Evolutionary conservation across 2,888 invertebrate genomes (phyloP).

Genomic region (Phrixothrix hirtus): DNA sequence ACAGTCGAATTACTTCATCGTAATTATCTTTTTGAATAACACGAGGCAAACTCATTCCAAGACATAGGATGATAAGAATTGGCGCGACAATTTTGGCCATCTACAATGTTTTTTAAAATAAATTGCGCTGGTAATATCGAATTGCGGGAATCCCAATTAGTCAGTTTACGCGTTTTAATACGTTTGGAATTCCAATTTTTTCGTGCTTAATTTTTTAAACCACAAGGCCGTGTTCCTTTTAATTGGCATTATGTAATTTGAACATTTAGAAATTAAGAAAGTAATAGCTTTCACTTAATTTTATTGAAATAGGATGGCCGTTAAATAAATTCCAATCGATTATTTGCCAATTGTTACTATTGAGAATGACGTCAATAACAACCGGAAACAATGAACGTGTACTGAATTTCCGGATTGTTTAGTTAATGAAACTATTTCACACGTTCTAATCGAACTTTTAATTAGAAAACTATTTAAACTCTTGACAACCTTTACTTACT

Average conservation of each 20-base stretch:
- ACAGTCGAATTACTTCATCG: slow-evolving; percentile 56
- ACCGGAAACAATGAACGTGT: slow-evolving; percentile 24
- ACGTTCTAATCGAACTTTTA: neutral
- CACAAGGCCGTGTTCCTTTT: too few relatives aligned
- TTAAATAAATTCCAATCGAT: neutral
- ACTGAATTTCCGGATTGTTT: slow-evolving; percentile 18
- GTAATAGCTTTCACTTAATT: too few relatives aligned
- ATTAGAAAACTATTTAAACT: neutral
- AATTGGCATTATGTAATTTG: too few relatives aligned
- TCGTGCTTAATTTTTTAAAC: neutral
- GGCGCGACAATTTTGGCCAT: slow-evolving; percentile 10
- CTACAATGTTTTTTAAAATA: slow-evolving; percentile 5
- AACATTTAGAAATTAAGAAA: too few relatives aligned
- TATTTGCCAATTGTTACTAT: neutral
- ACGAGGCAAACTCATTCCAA: neutral
- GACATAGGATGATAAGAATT: slow-evolving; percentile 1
- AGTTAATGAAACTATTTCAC: neutral
- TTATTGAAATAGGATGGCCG: neutral
- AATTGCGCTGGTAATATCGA: neutral
- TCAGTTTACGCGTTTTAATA: too few relatives aligned
- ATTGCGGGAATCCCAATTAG: neutral
- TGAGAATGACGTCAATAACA: slow-evolving; percentile 20
- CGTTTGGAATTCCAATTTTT: too few relatives aligned
- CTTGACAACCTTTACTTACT: too few relatives aligned
- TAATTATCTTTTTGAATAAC: slow-evolving; percentile 48